Conservation (phyloP, 2,113 vertebrate species). For the Nothobranchius furzeri region DNA sequence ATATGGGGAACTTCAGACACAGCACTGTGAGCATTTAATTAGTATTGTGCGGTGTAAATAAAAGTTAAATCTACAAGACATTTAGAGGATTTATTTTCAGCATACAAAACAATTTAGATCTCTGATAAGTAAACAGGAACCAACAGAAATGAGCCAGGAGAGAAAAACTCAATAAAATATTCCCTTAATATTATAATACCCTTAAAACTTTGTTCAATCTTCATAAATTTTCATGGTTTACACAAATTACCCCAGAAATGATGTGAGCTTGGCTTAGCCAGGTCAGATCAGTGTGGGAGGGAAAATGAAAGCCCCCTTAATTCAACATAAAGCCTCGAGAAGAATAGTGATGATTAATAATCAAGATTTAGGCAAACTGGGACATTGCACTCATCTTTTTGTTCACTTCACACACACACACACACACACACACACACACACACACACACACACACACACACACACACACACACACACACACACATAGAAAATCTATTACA, state of each 20-base stretch:
- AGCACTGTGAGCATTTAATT: slow-evolving; percentile 19
- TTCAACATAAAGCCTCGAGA: slow-evolving; percentile 16
- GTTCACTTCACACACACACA: slow-evolving; percentile 11
- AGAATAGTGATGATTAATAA: slow-evolving; percentile 32
- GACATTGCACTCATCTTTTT: slow-evolving; percentile 23
- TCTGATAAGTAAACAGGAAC: neutral
- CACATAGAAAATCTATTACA: neutral
- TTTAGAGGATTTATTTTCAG: neutral
- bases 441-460: too few relatives aligned
- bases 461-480: too few relatives aligned
- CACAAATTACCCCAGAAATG: slow-evolving; percentile 11
- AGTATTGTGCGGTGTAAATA: slow-evolving; percentile 8
- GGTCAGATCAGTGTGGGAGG: slow-evolving; percentile 10
- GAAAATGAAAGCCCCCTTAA: slow-evolving; percentile 3
- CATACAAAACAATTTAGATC: slow-evolving; percentile 6
- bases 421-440: neutral
- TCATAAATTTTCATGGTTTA: slow-evolving; percentile 8
- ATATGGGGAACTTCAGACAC: neutral
- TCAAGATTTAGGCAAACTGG: slow-evolving; percentile 18
- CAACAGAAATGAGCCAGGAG: neutral
- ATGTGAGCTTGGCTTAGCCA: neutral
- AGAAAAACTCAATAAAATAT: neutral
- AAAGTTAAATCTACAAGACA: neutral
- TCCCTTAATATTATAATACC: neutral
- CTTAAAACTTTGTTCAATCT: neutral